Evolutionary conservation across 2,113 vertebrate genomes (phyloP).

Genomic region (Carollia perspicillata): DNA sequence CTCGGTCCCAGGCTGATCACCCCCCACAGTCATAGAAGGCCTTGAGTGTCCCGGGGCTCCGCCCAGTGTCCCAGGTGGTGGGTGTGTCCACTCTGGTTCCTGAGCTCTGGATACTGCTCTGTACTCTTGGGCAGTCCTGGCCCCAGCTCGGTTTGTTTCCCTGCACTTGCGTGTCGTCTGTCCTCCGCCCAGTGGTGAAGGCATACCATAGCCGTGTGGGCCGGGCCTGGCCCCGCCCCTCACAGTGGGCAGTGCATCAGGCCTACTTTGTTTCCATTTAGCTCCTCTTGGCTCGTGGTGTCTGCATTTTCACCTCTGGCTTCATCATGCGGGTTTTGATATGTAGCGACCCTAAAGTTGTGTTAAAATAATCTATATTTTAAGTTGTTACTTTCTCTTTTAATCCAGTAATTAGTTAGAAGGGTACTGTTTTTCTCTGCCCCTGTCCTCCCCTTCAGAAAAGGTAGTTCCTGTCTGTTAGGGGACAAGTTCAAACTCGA

Average conservation of each 20-base stretch:
- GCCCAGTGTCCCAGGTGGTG: neutral
- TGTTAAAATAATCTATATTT: neutral
- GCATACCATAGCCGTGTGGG: accelerated
- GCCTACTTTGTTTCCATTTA: neutral
- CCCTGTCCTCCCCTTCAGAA: neutral
- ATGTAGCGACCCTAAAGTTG: neutral
- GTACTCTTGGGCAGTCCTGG: accelerated
- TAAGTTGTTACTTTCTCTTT: neutral
- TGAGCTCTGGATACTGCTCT: neutral
- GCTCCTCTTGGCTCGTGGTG: neutral
- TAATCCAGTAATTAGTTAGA: neutral
- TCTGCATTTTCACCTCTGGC: neutral
- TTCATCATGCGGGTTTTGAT: neutral
- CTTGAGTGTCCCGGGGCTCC: neutral
- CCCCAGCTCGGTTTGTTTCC: accelerated
- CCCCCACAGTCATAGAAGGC: neutral
- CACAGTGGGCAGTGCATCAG: accelerated
- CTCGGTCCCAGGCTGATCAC: neutral
- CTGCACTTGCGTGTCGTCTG: accelerated
- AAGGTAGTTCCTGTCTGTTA: neutral
- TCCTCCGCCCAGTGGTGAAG: accelerated
- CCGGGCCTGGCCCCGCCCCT: accelerated
- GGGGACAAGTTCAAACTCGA: neutral
- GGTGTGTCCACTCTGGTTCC: neutral
- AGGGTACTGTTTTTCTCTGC: neutral